Evolutionary conservation across 2,113 vertebrate genomes (phyloP).

Genomic region (Noturus placidus): DNA sequence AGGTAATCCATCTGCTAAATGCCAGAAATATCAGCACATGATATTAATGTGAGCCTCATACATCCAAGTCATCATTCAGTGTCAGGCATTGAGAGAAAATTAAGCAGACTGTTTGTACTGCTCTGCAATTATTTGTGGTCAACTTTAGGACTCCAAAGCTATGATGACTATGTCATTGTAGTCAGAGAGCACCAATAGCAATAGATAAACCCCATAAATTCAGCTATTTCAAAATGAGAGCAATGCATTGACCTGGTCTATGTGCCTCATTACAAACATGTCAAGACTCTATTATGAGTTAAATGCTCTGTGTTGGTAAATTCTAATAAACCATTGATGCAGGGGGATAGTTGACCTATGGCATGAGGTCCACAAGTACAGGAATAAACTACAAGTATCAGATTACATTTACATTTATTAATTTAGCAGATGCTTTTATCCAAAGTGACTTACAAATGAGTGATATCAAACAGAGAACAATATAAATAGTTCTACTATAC

Average conservation of each 20-base stretch:
- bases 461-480: no score
- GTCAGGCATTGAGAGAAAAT: neutral
- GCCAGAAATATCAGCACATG: constrained; percentile 23
- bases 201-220: neutral
- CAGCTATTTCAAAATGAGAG: neutral
- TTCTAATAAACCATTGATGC: neutral
- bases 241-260: neutral
- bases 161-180: neutral
- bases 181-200: neutral
- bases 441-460: no score
- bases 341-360: neutral
- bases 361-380: neutral
- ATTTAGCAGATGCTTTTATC: no score
- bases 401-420: no score
- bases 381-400: neutral
- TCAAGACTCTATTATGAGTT: neutral
- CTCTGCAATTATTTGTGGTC: neutral
- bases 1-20: constrained; percentile 43
- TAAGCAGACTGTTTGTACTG: neutral
- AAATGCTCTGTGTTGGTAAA: neutral
- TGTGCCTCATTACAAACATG: neutral
- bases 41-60: constrained; percentile 25
- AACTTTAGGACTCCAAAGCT: neutral
- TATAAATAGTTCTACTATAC: no score
- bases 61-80: constrained; percentile 21